Conservation (phyloP, 1,140 invertebrate genomes). For the Mercenaria mercenaria region DNA sequence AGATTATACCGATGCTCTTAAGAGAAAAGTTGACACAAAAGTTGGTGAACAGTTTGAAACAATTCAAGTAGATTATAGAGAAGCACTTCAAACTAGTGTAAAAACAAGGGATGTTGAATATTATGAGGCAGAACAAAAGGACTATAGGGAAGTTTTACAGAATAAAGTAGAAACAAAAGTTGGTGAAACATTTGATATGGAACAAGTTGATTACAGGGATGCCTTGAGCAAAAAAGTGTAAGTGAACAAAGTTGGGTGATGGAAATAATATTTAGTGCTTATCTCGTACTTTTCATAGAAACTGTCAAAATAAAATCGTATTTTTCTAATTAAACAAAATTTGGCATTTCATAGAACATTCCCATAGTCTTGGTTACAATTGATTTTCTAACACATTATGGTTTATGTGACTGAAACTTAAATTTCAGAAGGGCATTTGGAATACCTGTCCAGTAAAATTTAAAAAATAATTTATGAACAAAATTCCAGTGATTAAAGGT, state of each 20-base stretch:
- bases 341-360: too few relatives aligned
- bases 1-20: slow-evolving; percentile 60
- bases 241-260: neutral
- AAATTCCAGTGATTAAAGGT: too few relatives aligned
- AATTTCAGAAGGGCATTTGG: too few relatives aligned
- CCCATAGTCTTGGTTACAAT: too few relatives aligned
- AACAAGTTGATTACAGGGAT: slow-evolving; percentile 66
- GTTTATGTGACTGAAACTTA: too few relatives aligned
- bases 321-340: too few relatives aligned
- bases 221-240: slow-evolving; percentile 44
- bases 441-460: too few relatives aligned
- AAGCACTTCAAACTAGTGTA: slow-evolving; percentile 44
- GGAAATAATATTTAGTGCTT: too few relatives aligned
- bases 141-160: slow-evolving; percentile 56
- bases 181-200: slow-evolving; percentile 40
- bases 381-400: too few relatives aligned
- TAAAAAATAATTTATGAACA: too few relatives aligned
- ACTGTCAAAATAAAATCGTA: too few relatives aligned
- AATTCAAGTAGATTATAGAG: slow-evolving; percentile 59
- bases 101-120: slow-evolving; percentile 40
- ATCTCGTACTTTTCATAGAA: too few relatives aligned
- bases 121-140: slow-evolving; percentile 53
- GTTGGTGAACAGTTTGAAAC: slow-evolving; percentile 28
- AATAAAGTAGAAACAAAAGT: slow-evolving; percentile 44
- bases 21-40: slow-evolving; percentile 43